phyloP scores from a whole-genome alignment of 1,140 invertebrate genomes.

The Drosophila equinoxialis region DNA sequence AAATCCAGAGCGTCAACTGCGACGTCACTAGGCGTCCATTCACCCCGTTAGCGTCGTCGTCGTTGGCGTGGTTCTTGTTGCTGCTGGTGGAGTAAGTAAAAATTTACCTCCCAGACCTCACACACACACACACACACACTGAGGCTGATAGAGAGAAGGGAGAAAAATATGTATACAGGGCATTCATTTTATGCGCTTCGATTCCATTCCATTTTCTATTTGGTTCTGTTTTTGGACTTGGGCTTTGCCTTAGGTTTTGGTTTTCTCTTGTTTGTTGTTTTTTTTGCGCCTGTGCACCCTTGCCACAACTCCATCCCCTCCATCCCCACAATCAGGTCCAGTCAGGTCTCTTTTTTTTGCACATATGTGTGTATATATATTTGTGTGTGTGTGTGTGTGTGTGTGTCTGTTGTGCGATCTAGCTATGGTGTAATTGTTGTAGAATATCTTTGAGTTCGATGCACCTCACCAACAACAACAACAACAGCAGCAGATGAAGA shows the following conservation, averaged over 20 bases:
- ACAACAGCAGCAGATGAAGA: conserved; percentile 15
- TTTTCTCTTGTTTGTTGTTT: conserved; percentile 23
- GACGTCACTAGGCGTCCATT: conserved; percentile 64
- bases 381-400: conserved; percentile 13
- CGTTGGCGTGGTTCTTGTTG: conserved; percentile 18
- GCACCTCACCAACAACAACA: conserved; percentile 29
- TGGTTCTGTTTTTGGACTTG: conserved; percentile 63
- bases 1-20: conserved; percentile 49
- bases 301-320: conserved; percentile 32
- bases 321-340: conserved; percentile 8
- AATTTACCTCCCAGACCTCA: conserved; percentile 22
- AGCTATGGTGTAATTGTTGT: conserved; percentile 63
- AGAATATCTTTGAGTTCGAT: conserved; percentile 59
- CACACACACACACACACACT: conserved; percentile 44
- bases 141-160: conserved; percentile 12
- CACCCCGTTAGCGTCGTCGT: conserved; percentile 44
- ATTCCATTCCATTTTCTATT: conserved; percentile 75
- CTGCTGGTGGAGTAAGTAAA: conserved; percentile 15
- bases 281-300: conserved; percentile 49
- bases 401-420: conserved; percentile 56
- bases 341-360: background rate
- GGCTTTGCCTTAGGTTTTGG: conserved; percentile 27
- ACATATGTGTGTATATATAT: conserved; percentile 20
- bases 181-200: conserved; percentile 64
- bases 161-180: background rate